These are phyloP conservation scores for Brassicogethes aeneus DNA, from an alignment of 2,888 invertebrate species.

Conservation along the genomic window DNA sequence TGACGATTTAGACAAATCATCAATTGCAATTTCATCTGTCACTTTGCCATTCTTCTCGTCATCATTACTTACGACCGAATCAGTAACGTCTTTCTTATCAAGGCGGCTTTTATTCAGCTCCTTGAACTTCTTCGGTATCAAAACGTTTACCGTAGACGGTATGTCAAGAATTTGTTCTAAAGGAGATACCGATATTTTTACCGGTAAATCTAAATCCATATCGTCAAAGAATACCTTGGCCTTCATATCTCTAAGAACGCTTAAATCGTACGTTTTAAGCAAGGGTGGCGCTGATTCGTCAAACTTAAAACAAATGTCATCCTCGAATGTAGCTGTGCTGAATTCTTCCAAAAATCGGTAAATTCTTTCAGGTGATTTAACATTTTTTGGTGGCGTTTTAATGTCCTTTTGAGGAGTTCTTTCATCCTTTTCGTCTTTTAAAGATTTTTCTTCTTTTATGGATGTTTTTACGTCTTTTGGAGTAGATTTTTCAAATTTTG, in stretches of 20 bases:
- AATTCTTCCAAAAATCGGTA: too few species aligned
- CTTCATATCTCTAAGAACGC: background rate
- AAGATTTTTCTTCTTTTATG: too few species aligned
- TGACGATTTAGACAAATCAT: slow-evolving; percentile 2
- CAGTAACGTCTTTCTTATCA: too few species aligned
- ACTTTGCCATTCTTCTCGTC: too few species aligned
- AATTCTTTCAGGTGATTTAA: too few species aligned
- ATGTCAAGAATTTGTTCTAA: slow-evolving; percentile 23
- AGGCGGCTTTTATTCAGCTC: too few species aligned
- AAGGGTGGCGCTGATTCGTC: slow-evolving; percentile 4
- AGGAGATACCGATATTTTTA: slow-evolving; percentile 23
- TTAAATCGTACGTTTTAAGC: background rate
- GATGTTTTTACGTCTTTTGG: too few species aligned
- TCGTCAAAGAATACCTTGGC: slow-evolving; percentile 26
- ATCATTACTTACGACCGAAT: too few species aligned
- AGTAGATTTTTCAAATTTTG: too few species aligned
- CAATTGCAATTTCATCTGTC: background rate
- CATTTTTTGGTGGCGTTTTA: too few species aligned
- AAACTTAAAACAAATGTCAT: slow-evolving; percentile 3
- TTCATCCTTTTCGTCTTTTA: too few species aligned
- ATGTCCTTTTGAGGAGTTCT: too few species aligned
- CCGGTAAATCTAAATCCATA: slow-evolving; percentile 17
- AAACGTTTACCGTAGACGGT: slow-evolving; percentile 5
- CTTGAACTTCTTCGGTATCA: slow-evolving; percentile 6
- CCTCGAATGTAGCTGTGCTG: slow-evolving; percentile 5